A percentile compares a stretch with the other conserved stretches of the same genome.
These are phyloP conservation scores for Drosophila testacea DNA, from an alignment of 2,888 invertebrate species.

Conservation along the genomic window DNA sequence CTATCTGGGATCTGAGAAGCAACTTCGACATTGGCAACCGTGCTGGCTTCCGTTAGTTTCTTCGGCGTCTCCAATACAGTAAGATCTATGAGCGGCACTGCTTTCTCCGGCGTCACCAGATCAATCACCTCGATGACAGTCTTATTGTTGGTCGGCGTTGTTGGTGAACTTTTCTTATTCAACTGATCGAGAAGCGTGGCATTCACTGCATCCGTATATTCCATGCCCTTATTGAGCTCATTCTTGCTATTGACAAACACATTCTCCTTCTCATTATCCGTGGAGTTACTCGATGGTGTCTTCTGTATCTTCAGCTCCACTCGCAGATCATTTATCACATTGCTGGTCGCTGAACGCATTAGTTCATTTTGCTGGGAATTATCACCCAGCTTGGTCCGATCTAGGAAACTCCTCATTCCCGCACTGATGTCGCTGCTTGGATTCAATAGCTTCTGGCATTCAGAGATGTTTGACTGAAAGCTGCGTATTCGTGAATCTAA, in stretches of 20 bases:
- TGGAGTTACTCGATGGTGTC: slow-evolving; percentile 75
- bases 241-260: slow-evolving; percentile 84
- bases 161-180: slow-evolving; percentile 70
- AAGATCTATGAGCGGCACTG: slow-evolving; percentile 80
- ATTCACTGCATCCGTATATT: slow-evolving; percentile 84
- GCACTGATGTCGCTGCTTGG: slow-evolving; percentile 90
- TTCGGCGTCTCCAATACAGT: slow-evolving; percentile 77
- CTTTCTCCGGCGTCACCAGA: slow-evolving; percentile 83
- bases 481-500: slow-evolving; percentile 94
- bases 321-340: slow-evolving; percentile 82
- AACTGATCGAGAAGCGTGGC: slow-evolving; percentile 82
- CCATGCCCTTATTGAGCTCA: slow-evolving; percentile 84
- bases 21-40: slow-evolving; percentile 54
- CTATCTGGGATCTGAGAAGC: slow-evolving; percentile 61
- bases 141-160: slow-evolving; percentile 78
- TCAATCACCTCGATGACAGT: slow-evolving; percentile 84
- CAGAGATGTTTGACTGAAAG: slow-evolving; percentile 93
- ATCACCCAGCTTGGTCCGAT: slow-evolving; percentile 83
- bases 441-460: slow-evolving; percentile 94
- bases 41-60: slow-evolving; percentile 67
- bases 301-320: slow-evolving; percentile 83
- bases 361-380: slow-evolving; percentile 68
- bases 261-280: slow-evolving; percentile 84
- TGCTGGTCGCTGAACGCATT: slow-evolving; percentile 76
- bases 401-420: slow-evolving; percentile 89